Evolutionary conservation across 35 echinoderm and acorn worm genomes (phyloP).

Genomic region (Chiridota heheva): DNA sequence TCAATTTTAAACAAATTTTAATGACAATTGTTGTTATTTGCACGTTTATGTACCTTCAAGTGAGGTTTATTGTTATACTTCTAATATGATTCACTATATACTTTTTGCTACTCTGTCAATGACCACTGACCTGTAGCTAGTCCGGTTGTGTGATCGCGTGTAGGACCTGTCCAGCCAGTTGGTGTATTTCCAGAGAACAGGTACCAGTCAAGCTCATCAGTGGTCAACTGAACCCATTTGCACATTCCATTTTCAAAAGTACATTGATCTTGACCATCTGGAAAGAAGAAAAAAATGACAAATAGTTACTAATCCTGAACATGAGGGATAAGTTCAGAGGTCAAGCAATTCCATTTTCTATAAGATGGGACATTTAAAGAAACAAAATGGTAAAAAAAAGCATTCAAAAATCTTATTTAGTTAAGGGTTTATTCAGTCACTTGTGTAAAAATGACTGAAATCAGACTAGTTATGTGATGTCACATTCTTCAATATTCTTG

Average conservation of each 20-base stretch:
- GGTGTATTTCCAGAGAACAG: conserved; percentile 44
- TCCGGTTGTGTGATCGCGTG: conserved; percentile 67
- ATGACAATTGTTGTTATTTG: neutral
- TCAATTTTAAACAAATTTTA: neutral
- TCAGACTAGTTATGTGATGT: no score
- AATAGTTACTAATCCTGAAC: no score
- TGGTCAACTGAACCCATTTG: conserved; percentile 42
- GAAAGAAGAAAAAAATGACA: neutral
- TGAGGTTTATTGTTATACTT: neutral
- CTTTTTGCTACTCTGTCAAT: neutral
- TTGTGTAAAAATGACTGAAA: neutral
- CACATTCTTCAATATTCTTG: no score
- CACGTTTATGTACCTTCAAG: neutral
- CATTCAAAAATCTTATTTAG: neutral
- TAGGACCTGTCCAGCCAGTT: conserved; percentile 62
- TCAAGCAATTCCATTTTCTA: neutral
- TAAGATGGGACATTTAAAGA: neutral
- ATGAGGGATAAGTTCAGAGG: no score
- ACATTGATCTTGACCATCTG: conserved; percentile 31
- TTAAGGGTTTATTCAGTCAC: neutral
- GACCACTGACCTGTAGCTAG: conserved; percentile 28
- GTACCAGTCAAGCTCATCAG: conserved; percentile 51
- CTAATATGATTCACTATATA: neutral
- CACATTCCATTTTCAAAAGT: conserved; percentile 46
- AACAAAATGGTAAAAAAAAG: neutral